Percentiles rank a stretch among this genome's conserved stretches.
These are phyloP conservation scores for Gnatocerus cornutus DNA, from an alignment of 2,888 invertebrate species.

Conservation along the genomic window DNA sequence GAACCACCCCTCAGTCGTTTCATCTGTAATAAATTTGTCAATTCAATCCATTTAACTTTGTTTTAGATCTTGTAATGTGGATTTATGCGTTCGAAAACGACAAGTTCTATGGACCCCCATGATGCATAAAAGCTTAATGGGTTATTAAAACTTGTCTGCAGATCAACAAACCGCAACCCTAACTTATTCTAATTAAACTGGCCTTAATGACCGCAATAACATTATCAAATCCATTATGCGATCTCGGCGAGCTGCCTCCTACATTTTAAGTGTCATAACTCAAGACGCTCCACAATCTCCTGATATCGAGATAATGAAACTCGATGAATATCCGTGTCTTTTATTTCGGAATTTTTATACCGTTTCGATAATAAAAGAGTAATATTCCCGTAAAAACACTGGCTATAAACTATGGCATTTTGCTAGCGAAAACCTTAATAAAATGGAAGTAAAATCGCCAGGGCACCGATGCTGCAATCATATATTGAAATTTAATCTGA, in stretches of 20 bases:
- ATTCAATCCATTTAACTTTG: slow-evolving; percentile 51
- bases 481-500: slow-evolving; percentile 56
- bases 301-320: slow-evolving; percentile 37
- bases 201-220: slow-evolving; percentile 62
- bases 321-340: slow-evolving; percentile 34
- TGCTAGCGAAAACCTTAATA: slow-evolving; percentile 39
- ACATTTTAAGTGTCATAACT: slow-evolving; percentile 43
- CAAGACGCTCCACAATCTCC: slow-evolving; percentile 43
- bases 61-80: slow-evolving; percentile 48
- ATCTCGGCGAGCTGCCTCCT: slow-evolving; percentile 50
- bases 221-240: slow-evolving; percentile 63
- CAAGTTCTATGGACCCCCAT: slow-evolving; percentile 43
- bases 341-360: slow-evolving; percentile 40
- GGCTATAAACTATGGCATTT: slow-evolving; percentile 40
- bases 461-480: slow-evolving; percentile 47
- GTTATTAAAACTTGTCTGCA: slow-evolving; percentile 61
- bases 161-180: slow-evolving; percentile 59
- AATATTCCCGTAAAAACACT: slow-evolving; percentile 36
- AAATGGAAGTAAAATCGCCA: slow-evolving; percentile 51
- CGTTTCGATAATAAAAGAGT: slow-evolving; percentile 45
- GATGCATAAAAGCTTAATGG: slow-evolving; percentile 57
- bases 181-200: slow-evolving; percentile 60
- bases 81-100: slow-evolving; percentile 52
- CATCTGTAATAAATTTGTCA: slow-evolving; percentile 51
- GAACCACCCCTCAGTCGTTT: slow-evolving; percentile 36